A percentile compares a stretch with the other conserved stretches of the same genome.
phyloP scores from a whole-genome alignment of 2,888 invertebrate species.

The Macrosiphum euphorbiae region DNA sequence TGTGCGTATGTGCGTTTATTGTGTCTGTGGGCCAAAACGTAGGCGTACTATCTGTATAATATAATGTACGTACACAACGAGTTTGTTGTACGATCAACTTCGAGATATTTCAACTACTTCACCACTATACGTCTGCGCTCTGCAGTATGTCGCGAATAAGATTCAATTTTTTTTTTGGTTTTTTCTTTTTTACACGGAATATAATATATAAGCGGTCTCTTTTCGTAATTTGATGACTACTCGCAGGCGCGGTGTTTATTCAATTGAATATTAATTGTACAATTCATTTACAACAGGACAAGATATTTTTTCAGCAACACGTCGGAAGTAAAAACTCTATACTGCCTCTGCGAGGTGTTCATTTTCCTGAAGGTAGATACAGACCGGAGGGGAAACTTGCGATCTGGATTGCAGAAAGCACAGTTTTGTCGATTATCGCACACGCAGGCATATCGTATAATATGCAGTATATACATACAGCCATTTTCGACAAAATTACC shows the following conservation, averaged over 20 bases:
- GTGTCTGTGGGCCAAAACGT: constrained; percentile 63
- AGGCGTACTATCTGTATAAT: constrained; percentile 29
- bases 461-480: background rate
- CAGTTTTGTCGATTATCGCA: background rate
- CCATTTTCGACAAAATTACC: background rate
- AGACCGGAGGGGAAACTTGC: background rate
- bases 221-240: constrained; percentile 3
- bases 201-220: background rate
- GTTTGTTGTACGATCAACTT: background rate
- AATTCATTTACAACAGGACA: background rate
- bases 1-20: constrained; percentile 33
- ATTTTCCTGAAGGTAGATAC: background rate
- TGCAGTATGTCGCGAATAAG: background rate
- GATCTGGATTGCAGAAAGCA: background rate
- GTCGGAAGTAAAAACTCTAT: background rate
- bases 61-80: background rate
- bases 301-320: background rate
- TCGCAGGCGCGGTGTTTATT: background rate
- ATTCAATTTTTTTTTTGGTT: background rate
- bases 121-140: background rate
- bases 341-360: background rate
- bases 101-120: background rate
- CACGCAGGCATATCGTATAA: background rate
- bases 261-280: background rate
- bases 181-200: background rate